Base-by-base conservation (phyloP, 53 echinoderm and acorn worm genomes). In the Astropecten irregularis region DNA sequence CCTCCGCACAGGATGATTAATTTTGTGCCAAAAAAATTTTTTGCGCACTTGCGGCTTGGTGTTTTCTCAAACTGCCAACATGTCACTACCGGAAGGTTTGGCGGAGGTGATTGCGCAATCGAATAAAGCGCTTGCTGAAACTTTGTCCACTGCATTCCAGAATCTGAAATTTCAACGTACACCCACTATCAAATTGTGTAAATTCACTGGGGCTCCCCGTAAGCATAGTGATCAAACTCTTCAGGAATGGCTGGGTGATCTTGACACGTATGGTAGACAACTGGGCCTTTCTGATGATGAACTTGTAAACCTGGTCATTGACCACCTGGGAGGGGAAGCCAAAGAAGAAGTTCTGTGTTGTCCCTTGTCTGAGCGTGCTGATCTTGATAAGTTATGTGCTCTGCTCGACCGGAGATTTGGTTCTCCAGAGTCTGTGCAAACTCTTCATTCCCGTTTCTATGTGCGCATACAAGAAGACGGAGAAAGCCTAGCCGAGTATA, bases 321-420 rank as follows among this genome's bases (percentile, higher is more conserved):
- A 88, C 19, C 89, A 88, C 13, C 30, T 83, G n/a, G 74, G 69
- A 14, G 66, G 89, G 13, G 54, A 72, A 21, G 89, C 83, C 3
- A 61, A 31, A 40, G 67, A 83, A 40, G 89, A 83, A 18, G 47
- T 88, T 0, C 37, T 83, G 25, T 83, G 73, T 65, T 51, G 36
- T 39, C 66, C 83, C 7, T 27, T 11, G 3, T 22, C 37, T 16
- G 76, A 73, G 7, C 26, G 83, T 2, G 39, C 62, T 18, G 35
- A 69, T 36, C n/a, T 34, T 32, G 60, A 62, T 1, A 27, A 27
- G 3, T 26, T 88, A 3, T 11, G 29, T 3, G 61, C 69, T 2
- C 53, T 81, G 15, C 37, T 88, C 31, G 32, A 49, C 14, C 49
- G 59, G 1, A 18, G 83, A 23, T 87, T 81, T 53, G 87, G 82